These are phyloP conservation scores for Callyntrura guangdongensis DNA, from an alignment of 2,888 invertebrate genomes.

Conservation along the genomic window DNA sequence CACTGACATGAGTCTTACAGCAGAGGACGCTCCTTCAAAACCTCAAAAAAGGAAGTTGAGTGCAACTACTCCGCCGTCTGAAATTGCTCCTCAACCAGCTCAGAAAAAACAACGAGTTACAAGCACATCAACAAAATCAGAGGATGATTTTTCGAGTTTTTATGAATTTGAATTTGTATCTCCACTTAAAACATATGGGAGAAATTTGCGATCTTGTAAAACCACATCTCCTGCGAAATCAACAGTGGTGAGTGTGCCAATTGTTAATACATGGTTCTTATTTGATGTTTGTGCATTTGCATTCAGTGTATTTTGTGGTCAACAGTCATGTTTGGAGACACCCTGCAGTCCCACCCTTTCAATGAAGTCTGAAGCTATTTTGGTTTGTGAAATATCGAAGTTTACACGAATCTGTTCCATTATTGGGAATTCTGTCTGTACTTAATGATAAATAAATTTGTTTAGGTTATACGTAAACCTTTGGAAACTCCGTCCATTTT, in stretches of 20 bases:
- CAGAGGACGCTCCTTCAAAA: not conserved
- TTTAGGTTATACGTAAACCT: not conserved
- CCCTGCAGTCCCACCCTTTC: not conserved
- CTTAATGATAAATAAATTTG: not conserved
- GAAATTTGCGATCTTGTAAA: constrained; percentile 20
- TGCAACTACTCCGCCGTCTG: not conserved
- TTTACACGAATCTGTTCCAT: not conserved
- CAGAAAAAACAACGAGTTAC: not conserved
- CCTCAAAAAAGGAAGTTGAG: constrained; percentile 28
- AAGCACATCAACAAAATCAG: not conserved
- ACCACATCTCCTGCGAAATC: not conserved
- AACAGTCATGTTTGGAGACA: not conserved
- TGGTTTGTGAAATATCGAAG: not conserved
- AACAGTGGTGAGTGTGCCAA: not conserved
- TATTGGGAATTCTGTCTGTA: not conserved
- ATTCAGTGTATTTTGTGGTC: no score
- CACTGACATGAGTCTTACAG: not conserved
- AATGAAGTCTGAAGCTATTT: not conserved
- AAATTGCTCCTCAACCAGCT: not conserved
- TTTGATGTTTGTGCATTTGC: not conserved
- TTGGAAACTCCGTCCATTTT: not conserved
- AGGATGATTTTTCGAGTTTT: not conserved
- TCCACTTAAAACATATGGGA: not conserved
- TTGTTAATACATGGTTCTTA: not conserved
- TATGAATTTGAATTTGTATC: not conserved